These are phyloP conservation scores for Lophius americanus DNA, from an alignment of 2,797 vertebrate species.

Conservation along the genomic window DNA sequence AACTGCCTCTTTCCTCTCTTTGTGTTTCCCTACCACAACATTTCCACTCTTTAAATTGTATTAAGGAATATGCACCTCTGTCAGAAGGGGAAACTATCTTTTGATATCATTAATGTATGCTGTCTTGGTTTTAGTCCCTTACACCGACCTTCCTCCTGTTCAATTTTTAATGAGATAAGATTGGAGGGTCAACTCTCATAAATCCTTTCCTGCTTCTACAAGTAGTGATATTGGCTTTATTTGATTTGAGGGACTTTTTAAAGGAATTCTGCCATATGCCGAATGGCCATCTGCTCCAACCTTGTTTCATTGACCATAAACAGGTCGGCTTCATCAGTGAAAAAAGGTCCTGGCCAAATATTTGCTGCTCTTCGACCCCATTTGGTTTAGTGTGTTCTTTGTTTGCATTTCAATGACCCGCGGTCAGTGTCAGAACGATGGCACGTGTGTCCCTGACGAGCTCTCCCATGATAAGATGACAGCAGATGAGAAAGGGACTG, in stretches of 20 bases:
- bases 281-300: conserved; percentile 72
- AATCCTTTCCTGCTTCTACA: conserved; percentile 33
- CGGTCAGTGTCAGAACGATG: conserved; percentile 77
- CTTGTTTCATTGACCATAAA: conserved; percentile 76
- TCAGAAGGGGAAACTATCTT: conserved; percentile 5
- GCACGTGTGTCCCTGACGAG: conserved; percentile 83
- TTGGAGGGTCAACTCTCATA: conserved; percentile 34
- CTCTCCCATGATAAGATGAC: conserved; percentile 75
- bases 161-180: conserved; percentile 63
- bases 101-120: conserved; percentile 16
- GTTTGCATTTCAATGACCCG: conserved; percentile 82
- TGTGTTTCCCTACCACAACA: conserved; percentile 11
- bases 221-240: conserved; percentile 83
- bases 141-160: conserved; percentile 41
- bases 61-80: conserved; percentile 3
- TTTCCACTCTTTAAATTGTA: conserved; percentile 23
- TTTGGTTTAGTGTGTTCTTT: conserved; percentile 76
- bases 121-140: conserved; percentile 27
- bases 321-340: conserved; percentile 70
- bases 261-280: conserved; percentile 35
- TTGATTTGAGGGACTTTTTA: conserved; percentile 61
- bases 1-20: conserved; percentile 25
- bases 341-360: conserved; percentile 80
- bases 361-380: conserved; percentile 82
- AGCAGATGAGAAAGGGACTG: conserved; percentile 51